Evolutionary conservation across 1,140 invertebrate species (phyloP), one percentile per base, ranked within the genome.

Genomic region (Ips nitidus): DNA sequence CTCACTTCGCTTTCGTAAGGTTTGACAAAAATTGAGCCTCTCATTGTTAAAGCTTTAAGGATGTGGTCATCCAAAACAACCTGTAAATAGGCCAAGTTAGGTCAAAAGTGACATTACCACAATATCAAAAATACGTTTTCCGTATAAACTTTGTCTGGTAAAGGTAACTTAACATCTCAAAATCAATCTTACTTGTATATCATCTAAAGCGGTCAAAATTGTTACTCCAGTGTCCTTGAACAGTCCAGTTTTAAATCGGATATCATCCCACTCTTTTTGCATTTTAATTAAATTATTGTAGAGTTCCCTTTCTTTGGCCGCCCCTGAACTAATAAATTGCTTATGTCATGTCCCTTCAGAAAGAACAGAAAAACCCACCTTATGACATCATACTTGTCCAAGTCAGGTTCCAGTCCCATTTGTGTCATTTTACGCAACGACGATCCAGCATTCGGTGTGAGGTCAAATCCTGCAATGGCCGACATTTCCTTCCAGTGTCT

Each of bases 401-500:
- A 83, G 74, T 91, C 87, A 38, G 84, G 78, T 73, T 90, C 89
- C 4, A 97, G 82, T 76, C 91, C 86, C 81, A 91, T 87, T 71
- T 90, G 82, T 4, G 94, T 88, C 5, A 94, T 86, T 83, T 96
- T 95, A 59, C 88, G 81, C n/a, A 97, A 82, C 45, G 91, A 92
- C 22, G 22, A 22, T 50, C 75, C 89, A 71, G 93, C 87, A 83
- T 93, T 89, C 1, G 94, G 94, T 2, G 90, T 93, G 47, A 98
- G 82, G 79, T 94, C 89, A 74, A 89, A 90, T 1, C 89, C 91
- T 6, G 91, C 89, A 57, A 95, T 88, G 43, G 85, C 83, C 0
- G 92, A 92, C 87, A 98, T 95, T 78, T 93, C 89, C 71, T 91
- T 87, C 94, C 94, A 97, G 80, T 98, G 94, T 42, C 93, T 84